phyloP scores from a whole-genome alignment of 2,888 invertebrate species.

The Orthosia gothica region DNA sequence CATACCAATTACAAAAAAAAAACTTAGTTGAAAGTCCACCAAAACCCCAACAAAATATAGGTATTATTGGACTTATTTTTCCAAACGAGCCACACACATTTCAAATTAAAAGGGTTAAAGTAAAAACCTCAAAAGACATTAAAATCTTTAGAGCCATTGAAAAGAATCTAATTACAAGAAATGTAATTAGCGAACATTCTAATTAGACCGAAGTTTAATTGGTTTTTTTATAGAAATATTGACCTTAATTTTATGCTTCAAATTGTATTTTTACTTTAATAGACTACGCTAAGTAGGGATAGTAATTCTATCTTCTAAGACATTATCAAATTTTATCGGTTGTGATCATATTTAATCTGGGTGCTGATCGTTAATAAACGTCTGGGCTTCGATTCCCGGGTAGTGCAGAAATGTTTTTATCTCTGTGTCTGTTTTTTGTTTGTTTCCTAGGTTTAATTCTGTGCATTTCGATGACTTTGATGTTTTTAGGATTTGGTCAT shows the following conservation, averaged over 20 bases:
- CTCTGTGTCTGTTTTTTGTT: too few species aligned
- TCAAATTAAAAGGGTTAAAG: constrained; percentile 19
- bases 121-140: constrained; percentile 29
- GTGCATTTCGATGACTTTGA: too few species aligned
- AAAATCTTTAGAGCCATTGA: constrained; percentile 26
- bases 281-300: background rate
- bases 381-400: too few species aligned
- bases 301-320: background rate
- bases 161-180: constrained; percentile 47
- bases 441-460: background rate
- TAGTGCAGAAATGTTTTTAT: too few species aligned
- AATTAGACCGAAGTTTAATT: constrained; percentile 52
- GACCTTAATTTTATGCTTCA: constrained; percentile 11
- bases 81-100: background rate
- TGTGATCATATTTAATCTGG: too few species aligned
- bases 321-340: background rate
- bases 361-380: too few species aligned
- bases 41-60: background rate
- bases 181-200: constrained; percentile 46
- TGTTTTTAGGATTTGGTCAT: too few species aligned
- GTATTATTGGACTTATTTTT: background rate
- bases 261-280: constrained; percentile 24
- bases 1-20: too few species aligned
- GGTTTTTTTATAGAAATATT: constrained; percentile 34
- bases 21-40: background rate